Conservation (phyloP, 2,888 invertebrate species). For the Drosophila yooni region DNA sequence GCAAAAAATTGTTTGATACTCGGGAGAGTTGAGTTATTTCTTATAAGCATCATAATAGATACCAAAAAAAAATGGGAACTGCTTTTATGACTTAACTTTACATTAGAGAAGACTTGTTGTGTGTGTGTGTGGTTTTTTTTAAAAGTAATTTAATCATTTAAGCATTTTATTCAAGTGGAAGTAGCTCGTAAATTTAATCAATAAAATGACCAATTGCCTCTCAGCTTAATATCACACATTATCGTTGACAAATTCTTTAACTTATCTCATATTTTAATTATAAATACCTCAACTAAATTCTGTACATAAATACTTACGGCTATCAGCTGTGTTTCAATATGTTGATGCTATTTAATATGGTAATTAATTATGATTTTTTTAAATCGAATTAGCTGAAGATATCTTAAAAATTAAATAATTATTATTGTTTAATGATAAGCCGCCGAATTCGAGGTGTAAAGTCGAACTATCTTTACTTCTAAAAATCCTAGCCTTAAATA, state of each 20-base stretch:
- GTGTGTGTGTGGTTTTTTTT: neutral
- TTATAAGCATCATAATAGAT: neutral
- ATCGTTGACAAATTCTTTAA: neutral
- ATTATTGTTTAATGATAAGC: neutral
- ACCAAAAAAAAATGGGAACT: neutral
- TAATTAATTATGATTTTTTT: neutral
- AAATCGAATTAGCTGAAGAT: neutral
- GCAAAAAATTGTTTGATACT: slow-evolving; percentile 22
- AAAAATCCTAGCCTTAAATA: too few species aligned
- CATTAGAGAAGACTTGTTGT: neutral
- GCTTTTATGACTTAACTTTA: neutral
- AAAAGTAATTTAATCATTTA: too few species aligned
- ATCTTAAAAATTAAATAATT: neutral
- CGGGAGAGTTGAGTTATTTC: neutral
- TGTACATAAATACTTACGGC: neutral
- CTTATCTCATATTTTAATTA: neutral
- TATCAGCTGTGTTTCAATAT: neutral
- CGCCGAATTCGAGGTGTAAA: too few species aligned
- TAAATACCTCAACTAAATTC: neutral
- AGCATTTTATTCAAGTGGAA: neutral
- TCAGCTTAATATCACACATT: neutral
- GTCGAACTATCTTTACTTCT: too few species aligned
- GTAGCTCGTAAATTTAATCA: neutral
- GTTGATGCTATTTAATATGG: neutral
- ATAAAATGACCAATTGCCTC: neutral